phyloP scores from a whole-genome alignment of 1,140 invertebrate species.

The Camponotus vicinus region DNA sequence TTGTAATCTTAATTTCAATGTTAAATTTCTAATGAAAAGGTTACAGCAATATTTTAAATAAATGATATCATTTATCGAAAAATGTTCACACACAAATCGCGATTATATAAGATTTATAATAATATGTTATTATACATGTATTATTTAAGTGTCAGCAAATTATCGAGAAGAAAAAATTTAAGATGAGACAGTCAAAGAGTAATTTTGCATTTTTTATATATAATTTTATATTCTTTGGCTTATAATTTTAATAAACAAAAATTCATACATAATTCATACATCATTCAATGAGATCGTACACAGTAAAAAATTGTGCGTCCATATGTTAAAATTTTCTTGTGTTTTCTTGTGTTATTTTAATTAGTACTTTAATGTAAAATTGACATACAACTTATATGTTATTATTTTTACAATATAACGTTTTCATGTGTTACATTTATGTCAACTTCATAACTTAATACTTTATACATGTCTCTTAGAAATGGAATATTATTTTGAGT shows the following conservation, averaged over 20 bases:
- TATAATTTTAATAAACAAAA: not conserved
- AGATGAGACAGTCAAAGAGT: not conserved
- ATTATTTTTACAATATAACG: too few species aligned
- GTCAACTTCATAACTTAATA: too few species aligned
- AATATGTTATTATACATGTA: not conserved
- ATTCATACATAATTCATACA: not conserved
- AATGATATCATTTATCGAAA: not conserved
- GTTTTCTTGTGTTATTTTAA: too few species aligned
- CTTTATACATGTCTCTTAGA: too few species aligned
- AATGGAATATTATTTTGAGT: too few species aligned
- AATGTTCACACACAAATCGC: not conserved
- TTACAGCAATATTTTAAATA: not conserved
- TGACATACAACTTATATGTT: too few species aligned
- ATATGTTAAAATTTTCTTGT: too few species aligned
- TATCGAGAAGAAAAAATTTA: not conserved
- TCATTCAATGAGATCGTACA: too few species aligned
- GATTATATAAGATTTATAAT: not conserved
- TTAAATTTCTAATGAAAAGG: not conserved
- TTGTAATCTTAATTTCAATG: not conserved
- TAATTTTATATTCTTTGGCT: not conserved
- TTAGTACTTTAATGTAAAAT: too few species aligned
- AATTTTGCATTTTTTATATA: not conserved
- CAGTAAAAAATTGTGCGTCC: too few species aligned
- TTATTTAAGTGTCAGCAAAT: slow-evolving; percentile 23
- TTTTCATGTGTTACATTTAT: too few species aligned